Conservation (phyloP, 2,113 vertebrate species). For the Apus apus region DNA sequence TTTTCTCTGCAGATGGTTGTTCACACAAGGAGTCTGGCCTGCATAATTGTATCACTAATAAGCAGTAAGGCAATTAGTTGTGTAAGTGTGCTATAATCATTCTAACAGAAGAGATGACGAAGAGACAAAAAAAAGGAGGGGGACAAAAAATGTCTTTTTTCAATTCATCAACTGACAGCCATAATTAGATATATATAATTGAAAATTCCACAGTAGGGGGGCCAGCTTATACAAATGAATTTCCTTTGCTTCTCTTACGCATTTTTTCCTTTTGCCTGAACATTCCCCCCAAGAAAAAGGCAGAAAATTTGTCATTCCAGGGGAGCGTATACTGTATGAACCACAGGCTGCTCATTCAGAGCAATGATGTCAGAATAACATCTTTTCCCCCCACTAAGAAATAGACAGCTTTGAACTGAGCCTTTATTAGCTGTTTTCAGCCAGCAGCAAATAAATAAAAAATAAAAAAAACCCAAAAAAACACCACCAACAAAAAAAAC, state of each 20-base stretch:
- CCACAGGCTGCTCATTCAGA: slow-evolving; percentile 72
- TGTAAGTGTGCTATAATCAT: slow-evolving; percentile 98
- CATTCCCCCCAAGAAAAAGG: slow-evolving; percentile 73
- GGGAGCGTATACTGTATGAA: slow-evolving; percentile 75
- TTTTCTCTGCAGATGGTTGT: slow-evolving; percentile 91
- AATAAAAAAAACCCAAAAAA: neutral
- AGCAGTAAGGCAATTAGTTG: slow-evolving; percentile 99
- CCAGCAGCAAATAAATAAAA: slow-evolving; percentile 17
- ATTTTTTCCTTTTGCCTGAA: slow-evolving; percentile 78
- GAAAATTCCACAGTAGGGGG: slow-evolving; percentile 88
- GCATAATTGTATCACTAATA: slow-evolving; percentile 99
- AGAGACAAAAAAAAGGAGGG: slow-evolving; percentile 85
- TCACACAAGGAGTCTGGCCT: slow-evolving; percentile 93
- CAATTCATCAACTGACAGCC: slow-evolving; percentile 91
- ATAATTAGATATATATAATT: slow-evolving; percentile 98
- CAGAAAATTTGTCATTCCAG: slow-evolving; percentile 80
- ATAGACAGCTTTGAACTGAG: slow-evolving; percentile 61
- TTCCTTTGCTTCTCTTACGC: slow-evolving; percentile 83
- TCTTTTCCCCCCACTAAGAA: slow-evolving; percentile 65
- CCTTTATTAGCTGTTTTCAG: slow-evolving; percentile 66
- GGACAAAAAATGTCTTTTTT: slow-evolving; percentile 90
- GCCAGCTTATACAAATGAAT: slow-evolving; percentile 85
- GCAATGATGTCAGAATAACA: slow-evolving; percentile 81
- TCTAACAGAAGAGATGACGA: slow-evolving; percentile 91
- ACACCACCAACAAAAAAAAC: neutral